Percentiles rank a stretch among this genome's conserved stretches.
Conservation (phyloP, 1,140 invertebrate species). For the Phortica variegata region DNA sequence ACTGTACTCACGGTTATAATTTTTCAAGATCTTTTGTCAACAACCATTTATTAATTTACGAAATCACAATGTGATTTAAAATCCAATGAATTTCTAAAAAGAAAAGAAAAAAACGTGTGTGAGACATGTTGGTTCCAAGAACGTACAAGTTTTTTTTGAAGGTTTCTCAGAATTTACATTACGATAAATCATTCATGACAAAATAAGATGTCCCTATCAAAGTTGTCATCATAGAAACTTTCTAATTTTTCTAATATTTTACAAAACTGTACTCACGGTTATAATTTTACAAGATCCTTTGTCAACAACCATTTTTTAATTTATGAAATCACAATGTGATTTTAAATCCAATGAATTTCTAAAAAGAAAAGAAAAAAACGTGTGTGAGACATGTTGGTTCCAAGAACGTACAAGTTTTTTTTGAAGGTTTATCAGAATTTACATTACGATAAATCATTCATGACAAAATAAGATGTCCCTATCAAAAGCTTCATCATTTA, state of each 20-base stretch:
- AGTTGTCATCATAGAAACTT: not conserved
- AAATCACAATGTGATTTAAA: not conserved
- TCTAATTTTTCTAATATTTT: too few relatives aligned
- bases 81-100: not conserved
- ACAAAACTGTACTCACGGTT: too few relatives aligned
- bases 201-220: constrained; percentile 3
- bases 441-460: too few relatives aligned
- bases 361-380: not conserved
- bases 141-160: too few relatives aligned
- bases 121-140: too few relatives aligned
- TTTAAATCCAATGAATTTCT: not conserved
- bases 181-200: too few relatives aligned
- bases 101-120: not conserved
- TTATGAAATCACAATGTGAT: not conserved
- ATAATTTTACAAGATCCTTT: not conserved
- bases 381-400: not conserved
- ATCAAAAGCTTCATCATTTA: too few relatives aligned
- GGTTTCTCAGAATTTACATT: too few relatives aligned
- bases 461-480: too few relatives aligned
- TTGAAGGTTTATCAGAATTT: too few relatives aligned
- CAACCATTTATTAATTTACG: not conserved
- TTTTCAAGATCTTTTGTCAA: not conserved
- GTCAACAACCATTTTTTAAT: not conserved
- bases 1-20: too few relatives aligned
- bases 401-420: too few relatives aligned